These are phyloP conservation scores for Oostethus manadensis DNA, from an alignment of 2,113 vertebrate species.

Conservation along the genomic window DNA sequence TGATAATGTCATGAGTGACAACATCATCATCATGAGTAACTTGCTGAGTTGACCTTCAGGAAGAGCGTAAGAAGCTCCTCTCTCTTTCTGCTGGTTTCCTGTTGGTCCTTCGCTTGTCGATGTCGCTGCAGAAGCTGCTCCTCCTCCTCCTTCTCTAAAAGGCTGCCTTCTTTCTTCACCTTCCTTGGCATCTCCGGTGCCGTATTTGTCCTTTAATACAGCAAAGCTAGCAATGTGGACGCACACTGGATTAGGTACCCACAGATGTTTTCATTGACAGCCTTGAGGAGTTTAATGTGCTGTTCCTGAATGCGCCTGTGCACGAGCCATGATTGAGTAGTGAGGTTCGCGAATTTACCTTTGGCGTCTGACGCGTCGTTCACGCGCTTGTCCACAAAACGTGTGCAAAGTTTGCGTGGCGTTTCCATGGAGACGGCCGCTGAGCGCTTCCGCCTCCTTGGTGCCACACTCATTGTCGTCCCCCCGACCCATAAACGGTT, in stretches of 20 bases:
- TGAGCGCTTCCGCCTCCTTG: not conserved
- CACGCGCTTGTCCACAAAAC: not conserved
- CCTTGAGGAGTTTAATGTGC: too few species aligned
- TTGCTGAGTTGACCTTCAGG: slow-evolving; percentile 25
- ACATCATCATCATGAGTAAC: not conserved
- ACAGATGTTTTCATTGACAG: too few species aligned
- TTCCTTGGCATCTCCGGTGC: slow-evolving; percentile 37
- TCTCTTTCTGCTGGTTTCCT: slow-evolving; percentile 40
- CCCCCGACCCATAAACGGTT: too few species aligned
- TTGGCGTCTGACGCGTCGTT: not conserved
- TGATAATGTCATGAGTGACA: not conserved
- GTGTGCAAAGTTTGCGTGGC: not conserved
- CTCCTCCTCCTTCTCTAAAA: slow-evolving; percentile 7
- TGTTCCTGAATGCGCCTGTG: too few species aligned
- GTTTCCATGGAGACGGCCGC: not conserved
- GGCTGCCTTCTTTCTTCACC: slow-evolving; percentile 16
- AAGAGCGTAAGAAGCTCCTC: slow-evolving; percentile 42
- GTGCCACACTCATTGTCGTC: not conserved
- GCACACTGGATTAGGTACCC: too few species aligned
- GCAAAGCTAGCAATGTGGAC: not conserved
- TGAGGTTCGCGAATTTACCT: not conserved
- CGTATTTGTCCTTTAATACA: not conserved
- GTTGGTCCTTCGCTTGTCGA: slow-evolving; percentile 6
- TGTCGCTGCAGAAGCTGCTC: slow-evolving; percentile 36
- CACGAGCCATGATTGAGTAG: too few species aligned